Base-by-base conservation (phyloP, 2,113 vertebrate species). In the Picathartes gymnocephalus region DNA sequence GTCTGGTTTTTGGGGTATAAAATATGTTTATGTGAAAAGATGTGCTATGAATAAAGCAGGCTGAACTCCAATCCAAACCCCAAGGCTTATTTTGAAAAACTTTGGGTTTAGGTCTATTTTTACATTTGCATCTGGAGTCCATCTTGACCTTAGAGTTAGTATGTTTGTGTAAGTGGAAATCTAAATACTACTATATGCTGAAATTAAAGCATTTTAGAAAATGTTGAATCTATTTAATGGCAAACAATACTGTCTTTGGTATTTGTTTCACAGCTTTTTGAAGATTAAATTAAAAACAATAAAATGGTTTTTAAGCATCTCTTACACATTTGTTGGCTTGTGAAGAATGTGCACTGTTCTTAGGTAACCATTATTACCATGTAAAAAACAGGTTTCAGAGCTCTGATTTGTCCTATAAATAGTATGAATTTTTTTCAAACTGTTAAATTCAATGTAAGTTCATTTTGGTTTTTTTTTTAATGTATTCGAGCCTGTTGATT, bases 201-300 rank as follows among this genome's bases (percentile, higher is more conserved):
- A 79, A 88, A 89, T 71, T 19, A 30, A 4, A 65, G 3, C 2
- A 2, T 65, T 44, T 86, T 79, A 35, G 44, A 86, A 90, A 93
- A 83, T 35, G 13, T 1, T 73, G 14, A 57, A 45, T 45, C 7
- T n/a, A 13, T 56, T 87, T 50, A 71, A 11, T 57, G 40, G 19
- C n/a, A 82, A 84, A 53, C 7, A 27, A 40, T 56, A 35, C 5
- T 20, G 45, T 71, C 66, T 68, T 93, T 90, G 25, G 76, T 66
- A 80, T 92, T 65, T 88, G 4, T 20, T 78, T 61, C 42, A n/a
- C 56, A 86, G 30, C 5, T 57, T 79, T 61, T 51, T 86, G 88
- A 95, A 88, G 60, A 90, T 62, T 76, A 91, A 65, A 86, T 88
- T 80, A 91, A 74, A 90, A 88, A 60, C 31, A 74, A 51, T 42